These are phyloP conservation scores for Cacatua alba DNA, from an alignment of 2,113 vertebrate genomes.

Conservation along the genomic window DNA sequence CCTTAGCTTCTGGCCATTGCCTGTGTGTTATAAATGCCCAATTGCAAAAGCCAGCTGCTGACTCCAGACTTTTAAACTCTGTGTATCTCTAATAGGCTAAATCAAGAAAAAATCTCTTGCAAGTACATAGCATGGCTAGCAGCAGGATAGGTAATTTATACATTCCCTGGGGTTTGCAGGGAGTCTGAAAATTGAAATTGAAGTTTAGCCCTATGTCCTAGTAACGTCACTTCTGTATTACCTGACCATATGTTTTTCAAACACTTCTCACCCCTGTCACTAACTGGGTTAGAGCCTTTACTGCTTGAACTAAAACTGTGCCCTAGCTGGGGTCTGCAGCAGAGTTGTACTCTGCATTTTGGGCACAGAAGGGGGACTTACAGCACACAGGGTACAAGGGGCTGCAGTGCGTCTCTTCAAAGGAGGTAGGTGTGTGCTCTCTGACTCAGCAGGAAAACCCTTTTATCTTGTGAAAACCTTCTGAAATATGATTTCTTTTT, in stretches of 20 bases:
- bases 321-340: not conserved
- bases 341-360: not conserved
- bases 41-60: constrained; percentile 29
- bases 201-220: not conserved
- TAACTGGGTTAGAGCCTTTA: not conserved
- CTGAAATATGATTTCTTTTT: not conserved
- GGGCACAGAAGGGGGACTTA: not conserved
- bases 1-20: constrained; percentile 12
- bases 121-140: not conserved
- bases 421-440: not conserved
- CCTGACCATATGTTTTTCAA: not conserved
- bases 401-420: not conserved
- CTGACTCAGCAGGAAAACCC: not conserved
- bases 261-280: not conserved
- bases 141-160: constrained; percentile 27
- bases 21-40: constrained; percentile 1
- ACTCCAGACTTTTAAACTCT: constrained; percentile 49
- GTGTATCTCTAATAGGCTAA: not conserved
- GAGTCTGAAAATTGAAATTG: constrained; percentile 21
- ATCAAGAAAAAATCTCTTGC: constrained; percentile 31
- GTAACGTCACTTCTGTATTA: not conserved
- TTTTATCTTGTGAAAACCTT: not conserved
- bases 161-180: constrained; percentile 18
- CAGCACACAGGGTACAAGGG: accelerated
- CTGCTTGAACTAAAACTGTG: not conserved